These are phyloP conservation scores for Musca domestica DNA, from an alignment of 1,140 invertebrate genomes.

Conservation along the genomic window DNA sequence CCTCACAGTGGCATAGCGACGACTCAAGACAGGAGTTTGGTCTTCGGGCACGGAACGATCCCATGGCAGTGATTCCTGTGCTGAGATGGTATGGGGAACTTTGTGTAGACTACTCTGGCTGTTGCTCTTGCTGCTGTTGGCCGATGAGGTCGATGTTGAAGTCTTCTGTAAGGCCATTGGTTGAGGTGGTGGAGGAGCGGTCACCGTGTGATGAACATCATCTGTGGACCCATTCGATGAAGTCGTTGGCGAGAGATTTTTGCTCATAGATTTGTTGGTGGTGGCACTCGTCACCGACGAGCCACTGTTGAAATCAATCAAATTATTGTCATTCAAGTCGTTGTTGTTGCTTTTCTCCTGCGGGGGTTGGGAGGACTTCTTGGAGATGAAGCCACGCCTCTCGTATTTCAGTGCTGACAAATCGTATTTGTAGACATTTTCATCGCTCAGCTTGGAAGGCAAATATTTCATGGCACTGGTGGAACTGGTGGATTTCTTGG, in stretches of 20 bases:
- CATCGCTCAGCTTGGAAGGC: constrained; percentile 34
- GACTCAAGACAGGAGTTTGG: constrained; percentile 46
- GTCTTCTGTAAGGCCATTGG: constrained; percentile 25
- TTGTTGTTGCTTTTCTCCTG: constrained; percentile 24
- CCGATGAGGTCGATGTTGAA: constrained; percentile 32
- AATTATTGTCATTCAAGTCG: constrained; percentile 53
- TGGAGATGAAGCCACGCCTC: constrained; percentile 49
- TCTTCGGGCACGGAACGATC: constrained; percentile 38
- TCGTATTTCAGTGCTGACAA: constrained; percentile 48
- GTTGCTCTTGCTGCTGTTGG: constrained; percentile 32
- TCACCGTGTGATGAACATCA: constrained; percentile 32
- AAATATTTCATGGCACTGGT: constrained; percentile 37
- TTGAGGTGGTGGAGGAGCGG: too few species aligned
- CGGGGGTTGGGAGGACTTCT: constrained; percentile 27
- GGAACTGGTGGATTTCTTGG: constrained; percentile 37
- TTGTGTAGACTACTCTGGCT: constrained; percentile 27
- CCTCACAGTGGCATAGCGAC: constrained; percentile 47
- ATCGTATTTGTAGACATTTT: constrained; percentile 47
- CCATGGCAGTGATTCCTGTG: constrained; percentile 51
- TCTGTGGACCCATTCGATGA: constrained; percentile 44
- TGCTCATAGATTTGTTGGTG: constrained; percentile 32
- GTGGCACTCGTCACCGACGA: constrained; percentile 31
- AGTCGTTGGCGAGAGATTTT: constrained; percentile 37
- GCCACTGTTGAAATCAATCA: constrained; percentile 50
- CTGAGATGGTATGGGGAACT: constrained; percentile 31